Evolutionary conservation across 1,140 invertebrate species (phyloP).

Genomic region (Hycleus phaleratus): DNA sequence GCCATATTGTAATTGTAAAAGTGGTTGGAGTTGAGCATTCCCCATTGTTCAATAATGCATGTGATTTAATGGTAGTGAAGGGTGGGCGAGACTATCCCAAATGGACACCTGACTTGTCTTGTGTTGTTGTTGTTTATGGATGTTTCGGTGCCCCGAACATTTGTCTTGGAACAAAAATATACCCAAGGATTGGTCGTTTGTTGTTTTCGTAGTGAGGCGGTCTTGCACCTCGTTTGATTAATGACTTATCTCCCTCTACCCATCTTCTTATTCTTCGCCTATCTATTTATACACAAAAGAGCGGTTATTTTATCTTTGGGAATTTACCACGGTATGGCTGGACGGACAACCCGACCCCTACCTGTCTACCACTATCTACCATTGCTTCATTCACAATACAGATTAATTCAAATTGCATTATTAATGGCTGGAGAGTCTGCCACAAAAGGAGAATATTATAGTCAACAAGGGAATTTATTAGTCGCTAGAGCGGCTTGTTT

Average conservation of each 20-base stretch:
- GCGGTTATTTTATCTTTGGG: constrained; percentile 7
- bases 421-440: neutral
- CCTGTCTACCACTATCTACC: neutral
- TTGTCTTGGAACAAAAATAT: constrained; percentile 27
- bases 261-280: too few species aligned
- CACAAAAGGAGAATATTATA: neutral
- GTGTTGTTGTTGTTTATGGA: constrained; percentile 16
- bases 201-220: constrained; percentile 3
- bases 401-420: constrained; percentile 12
- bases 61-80: constrained; percentile 27
- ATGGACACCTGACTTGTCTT: constrained; percentile 29
- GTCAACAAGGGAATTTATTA: neutral
- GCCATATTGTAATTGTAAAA: constrained; percentile 27
- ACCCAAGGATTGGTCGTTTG: constrained; percentile 22
- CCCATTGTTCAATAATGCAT: constrained; percentile 35
- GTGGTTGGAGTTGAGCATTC: constrained; percentile 22
- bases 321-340: neutral
- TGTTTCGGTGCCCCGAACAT: constrained; percentile 23
- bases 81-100: constrained; percentile 23
- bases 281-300: neutral
- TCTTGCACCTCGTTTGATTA: constrained; percentile 19
- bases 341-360: neutral
- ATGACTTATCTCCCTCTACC: constrained; percentile 13
- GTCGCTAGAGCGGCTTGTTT: neutral
- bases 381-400: neutral